Evolutionary conservation across 2,113 vertebrate genomes (phyloP).

Genomic region (Ammodytes marinus): DNA sequence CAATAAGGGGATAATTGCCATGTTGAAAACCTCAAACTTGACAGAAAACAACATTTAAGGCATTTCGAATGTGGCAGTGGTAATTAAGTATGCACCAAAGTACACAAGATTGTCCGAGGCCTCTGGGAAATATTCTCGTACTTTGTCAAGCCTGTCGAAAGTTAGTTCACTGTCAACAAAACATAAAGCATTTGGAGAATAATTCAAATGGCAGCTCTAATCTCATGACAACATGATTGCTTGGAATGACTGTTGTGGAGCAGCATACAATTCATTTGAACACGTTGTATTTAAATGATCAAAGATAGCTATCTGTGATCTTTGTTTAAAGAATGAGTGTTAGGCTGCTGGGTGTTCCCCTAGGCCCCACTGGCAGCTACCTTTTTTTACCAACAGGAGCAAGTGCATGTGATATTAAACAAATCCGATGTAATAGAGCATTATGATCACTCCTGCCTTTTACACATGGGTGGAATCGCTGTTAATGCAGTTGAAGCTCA

Average conservation of each 20-base stretch:
- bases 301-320: slow-evolving; percentile 1
- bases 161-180: slow-evolving; percentile 64
- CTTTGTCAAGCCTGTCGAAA: slow-evolving; percentile 49
- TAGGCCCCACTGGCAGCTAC: neutral
- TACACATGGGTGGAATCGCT: neutral
- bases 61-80: slow-evolving; percentile 27
- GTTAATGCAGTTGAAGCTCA: neutral
- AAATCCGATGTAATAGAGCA: neutral
- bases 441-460: neutral
- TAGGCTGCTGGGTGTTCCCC: neutral
- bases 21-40: slow-evolving; percentile 34
- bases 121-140: slow-evolving; percentile 69
- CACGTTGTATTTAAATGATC: slow-evolving; percentile 16
- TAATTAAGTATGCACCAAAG: slow-evolving; percentile 65
- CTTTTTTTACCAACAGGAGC: neutral
- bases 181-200: slow-evolving; percentile 56
- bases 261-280: slow-evolving; percentile 31
- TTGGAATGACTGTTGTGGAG: slow-evolving; percentile 26
- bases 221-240: slow-evolving; percentile 70
- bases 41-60: slow-evolving; percentile 77
- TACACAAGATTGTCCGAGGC: slow-evolving; percentile 25
- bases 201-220: slow-evolving; percentile 51
- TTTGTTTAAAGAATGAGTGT: slow-evolving; percentile 4
- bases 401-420: neutral
- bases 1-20: slow-evolving; percentile 53